A percentile compares a stretch with the other conserved stretches of the same genome.
Evolutionary conservation across 2,888 invertebrate species (phyloP).

Genomic region (Oligia latruncula): DNA sequence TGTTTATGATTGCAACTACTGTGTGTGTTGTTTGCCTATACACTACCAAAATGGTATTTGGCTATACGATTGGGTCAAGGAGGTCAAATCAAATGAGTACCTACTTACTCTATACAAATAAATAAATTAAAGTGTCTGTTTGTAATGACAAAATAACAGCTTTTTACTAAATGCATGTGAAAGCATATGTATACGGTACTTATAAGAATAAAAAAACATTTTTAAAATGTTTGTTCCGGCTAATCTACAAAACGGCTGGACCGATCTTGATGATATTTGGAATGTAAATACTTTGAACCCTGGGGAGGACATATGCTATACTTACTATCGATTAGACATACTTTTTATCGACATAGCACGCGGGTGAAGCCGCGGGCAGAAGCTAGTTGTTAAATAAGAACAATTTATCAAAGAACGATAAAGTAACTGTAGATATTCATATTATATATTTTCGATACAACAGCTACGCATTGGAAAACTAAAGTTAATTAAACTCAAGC

Average conservation of each 20-base stretch:
- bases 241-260: too few species aligned
- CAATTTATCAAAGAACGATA: background rate
- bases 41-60: background rate
- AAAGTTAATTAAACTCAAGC: background rate
- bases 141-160: background rate
- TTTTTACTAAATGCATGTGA: background rate
- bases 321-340: too few species aligned
- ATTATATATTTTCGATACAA: background rate
- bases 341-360: too few species aligned
- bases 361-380: too few species aligned
- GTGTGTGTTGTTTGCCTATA: background rate
- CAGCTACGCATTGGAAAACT: background rate
- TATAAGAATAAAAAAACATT: background rate
- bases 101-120: background rate
- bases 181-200: background rate
- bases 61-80: background rate
- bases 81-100: background rate
- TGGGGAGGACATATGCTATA: too few species aligned
- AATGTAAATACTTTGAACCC: too few species aligned
- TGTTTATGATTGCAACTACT: conserved; percentile 21
- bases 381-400: background rate
- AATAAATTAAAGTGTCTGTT: background rate
- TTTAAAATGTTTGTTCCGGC: background rate
- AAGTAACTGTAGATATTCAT: background rate
- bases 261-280: too few species aligned